A percentile compares a stretch with the other conserved stretches of the same genome.
These are phyloP conservation scores for Chloropsis hardwickii DNA, from an alignment of 2,113 vertebrate genomes.

Conservation along the genomic window DNA sequence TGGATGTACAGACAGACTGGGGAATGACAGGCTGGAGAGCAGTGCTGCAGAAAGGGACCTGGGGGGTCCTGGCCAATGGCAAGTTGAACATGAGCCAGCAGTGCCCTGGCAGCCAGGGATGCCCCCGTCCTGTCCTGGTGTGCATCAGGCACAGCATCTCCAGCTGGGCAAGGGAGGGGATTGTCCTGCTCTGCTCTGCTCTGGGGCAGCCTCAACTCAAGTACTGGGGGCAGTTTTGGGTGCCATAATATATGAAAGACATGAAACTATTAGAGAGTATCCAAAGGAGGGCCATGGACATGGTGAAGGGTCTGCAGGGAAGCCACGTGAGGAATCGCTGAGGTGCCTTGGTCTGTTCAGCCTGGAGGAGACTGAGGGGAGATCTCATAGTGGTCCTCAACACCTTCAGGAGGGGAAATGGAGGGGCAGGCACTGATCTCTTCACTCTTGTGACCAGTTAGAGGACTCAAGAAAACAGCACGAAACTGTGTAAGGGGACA, in stretches of 20 bases:
- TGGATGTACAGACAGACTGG: background rate
- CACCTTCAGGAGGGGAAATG: fast-evolving
- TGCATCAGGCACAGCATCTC: fast-evolving
- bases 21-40: background rate
- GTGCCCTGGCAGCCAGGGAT: background rate
- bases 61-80: fast-evolving
- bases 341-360: background rate
- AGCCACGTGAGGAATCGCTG: fast-evolving
- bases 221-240: background rate
- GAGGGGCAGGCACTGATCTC: background rate
- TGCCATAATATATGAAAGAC: fast-evolving
- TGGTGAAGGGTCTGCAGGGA: background rate
- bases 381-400: fast-evolving
- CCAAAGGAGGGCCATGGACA: fast-evolving
- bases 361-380: background rate
- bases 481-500: background rate
- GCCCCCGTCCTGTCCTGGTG: no score
- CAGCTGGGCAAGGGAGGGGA: fast-evolving
- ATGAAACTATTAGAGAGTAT: fast-evolving
- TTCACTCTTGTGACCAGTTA: background rate
- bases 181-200: fast-evolving
- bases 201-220: fast-evolving
- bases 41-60: fast-evolving
- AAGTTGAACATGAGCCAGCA: fast-evolving
- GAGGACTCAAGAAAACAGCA: background rate